Base-by-base conservation (phyloP, 2,888 invertebrate genomes). In the Schizotus pectinicornis region DNA sequence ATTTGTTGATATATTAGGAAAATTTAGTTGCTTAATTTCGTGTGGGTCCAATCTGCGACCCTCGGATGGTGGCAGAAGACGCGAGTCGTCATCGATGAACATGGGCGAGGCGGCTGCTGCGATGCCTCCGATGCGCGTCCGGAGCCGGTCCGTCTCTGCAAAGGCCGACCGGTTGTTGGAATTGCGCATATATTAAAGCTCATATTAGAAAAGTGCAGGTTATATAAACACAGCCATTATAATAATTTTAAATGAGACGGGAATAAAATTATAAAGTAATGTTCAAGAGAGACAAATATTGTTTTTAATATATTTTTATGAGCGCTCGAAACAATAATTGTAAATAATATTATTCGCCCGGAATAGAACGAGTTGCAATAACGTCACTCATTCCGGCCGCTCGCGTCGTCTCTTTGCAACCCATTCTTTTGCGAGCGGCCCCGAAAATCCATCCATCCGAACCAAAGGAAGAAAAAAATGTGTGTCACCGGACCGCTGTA, bases 291-390 rank as follows among this genome's bases (percentile, higher is more conserved):
- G 73, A 74, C 74, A 75, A 74, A 75, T 74, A 75, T 74, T 73
- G 74, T 74, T 73, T 74, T 74, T 70, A 75, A 73, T 74, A 71
- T 74, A 73, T 74, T 74, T 74, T 75, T 73, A 75, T 70, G 70
- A 59, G 47, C 63, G 66, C 56, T 64, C 64, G 67, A 72, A 66
- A 71, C 73, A 72, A 74, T 74, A 73, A 75, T 70, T 71, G 72
- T 74, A 75, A 74, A 74, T 73, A 72, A 72, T 73, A 70, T n/a
- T n/a, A n/a, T 70, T 66, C 51, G 46, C 63, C 61, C 65, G 64
- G 67, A 67, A 68, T 69, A 68, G 68, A 62, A 60, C 60, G 46
- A 60, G 60, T 63, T 46, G 61, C 54, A 53, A 56, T 58, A 61
- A 58, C 59, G 47, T 61, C 59, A 58, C 52, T 58, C 58, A 55